phyloP scores from a whole-genome alignment of 1,140 invertebrate genomes.

The Lasioglossum baleicum region DNA sequence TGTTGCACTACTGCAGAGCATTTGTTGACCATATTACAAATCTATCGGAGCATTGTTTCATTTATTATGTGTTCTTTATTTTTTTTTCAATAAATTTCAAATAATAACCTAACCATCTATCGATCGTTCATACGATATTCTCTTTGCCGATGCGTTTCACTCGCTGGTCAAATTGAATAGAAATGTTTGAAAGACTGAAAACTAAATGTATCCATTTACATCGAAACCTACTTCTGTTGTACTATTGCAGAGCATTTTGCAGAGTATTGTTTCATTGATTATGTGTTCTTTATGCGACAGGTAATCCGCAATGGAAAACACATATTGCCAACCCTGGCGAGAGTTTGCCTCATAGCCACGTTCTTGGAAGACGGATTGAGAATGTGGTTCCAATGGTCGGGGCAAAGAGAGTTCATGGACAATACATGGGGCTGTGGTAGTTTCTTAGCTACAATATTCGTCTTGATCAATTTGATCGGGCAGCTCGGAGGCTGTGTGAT shows the following conservation, averaged over 20 bases:
- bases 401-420: conserved; percentile 99
- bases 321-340: conserved; percentile 95
- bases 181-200: not conserved
- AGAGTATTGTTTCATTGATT: not conserved
- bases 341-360: conserved; percentile 98
- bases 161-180: conserved; percentile 32
- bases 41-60: too few species aligned
- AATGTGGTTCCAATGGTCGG: conserved; percentile 99
- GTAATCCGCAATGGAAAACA: conserved; percentile 95
- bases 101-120: too few species aligned
- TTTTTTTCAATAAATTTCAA: too few species aligned
- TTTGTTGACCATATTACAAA: too few species aligned
- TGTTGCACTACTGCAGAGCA: too few species aligned
- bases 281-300: conserved; percentile 79
- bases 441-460: conserved; percentile 95
- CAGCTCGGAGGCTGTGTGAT: conserved; percentile 97
- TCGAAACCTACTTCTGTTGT: conserved; percentile 62
- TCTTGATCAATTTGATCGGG: conserved; percentile 95
- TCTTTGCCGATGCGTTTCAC: conserved; percentile 3
- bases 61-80: not conserved
- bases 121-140: not conserved
- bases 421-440: conserved; percentile 98
- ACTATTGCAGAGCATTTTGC: not conserved
- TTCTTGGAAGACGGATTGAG: conserved; percentile 99
- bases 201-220: conserved; percentile 12